Evolutionary conservation across 2,797 vertebrate genomes (phyloP).

Genomic region (Octomys mimax): DNA sequence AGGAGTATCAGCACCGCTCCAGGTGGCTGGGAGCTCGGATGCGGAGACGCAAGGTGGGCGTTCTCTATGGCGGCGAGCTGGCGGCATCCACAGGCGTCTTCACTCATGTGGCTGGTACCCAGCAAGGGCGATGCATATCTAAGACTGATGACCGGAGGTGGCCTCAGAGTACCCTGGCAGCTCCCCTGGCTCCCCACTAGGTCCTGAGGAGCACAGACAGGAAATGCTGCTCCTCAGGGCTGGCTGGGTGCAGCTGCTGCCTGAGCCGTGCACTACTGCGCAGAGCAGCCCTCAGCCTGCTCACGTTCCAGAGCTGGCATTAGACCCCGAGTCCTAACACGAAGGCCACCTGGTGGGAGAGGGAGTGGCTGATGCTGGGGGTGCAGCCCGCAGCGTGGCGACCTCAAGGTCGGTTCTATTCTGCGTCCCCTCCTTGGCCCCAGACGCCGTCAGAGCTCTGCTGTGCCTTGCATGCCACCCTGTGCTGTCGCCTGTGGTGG

Average conservation of each 20-base stretch:
- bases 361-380: background rate
- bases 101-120: fast-evolving
- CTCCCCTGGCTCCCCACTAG: background rate
- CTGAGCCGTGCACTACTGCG: fast-evolving
- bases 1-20: background rate
- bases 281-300: fast-evolving
- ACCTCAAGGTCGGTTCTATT: background rate
- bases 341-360: fast-evolving
- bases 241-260: background rate
- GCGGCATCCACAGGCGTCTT: background rate
- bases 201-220: background rate
- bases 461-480: fast-evolving
- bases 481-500: background rate
- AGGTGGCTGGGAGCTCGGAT: background rate
- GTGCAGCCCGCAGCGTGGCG: fast-evolving
- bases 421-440: fast-evolving
- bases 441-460: fast-evolving
- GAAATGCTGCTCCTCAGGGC: fast-evolving
- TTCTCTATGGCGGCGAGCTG: background rate
- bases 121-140: background rate
- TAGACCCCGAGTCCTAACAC: fast-evolving
- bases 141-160: background rate
- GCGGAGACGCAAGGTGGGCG: background rate
- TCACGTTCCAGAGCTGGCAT: fast-evolving
- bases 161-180: too few relatives aligned